Percentiles rank a stretch among this genome's conserved stretches.
These are phyloP conservation scores for Troides oblongomaculatus DNA, from an alignment of 2,888 invertebrate species.

Conservation along the genomic window DNA sequence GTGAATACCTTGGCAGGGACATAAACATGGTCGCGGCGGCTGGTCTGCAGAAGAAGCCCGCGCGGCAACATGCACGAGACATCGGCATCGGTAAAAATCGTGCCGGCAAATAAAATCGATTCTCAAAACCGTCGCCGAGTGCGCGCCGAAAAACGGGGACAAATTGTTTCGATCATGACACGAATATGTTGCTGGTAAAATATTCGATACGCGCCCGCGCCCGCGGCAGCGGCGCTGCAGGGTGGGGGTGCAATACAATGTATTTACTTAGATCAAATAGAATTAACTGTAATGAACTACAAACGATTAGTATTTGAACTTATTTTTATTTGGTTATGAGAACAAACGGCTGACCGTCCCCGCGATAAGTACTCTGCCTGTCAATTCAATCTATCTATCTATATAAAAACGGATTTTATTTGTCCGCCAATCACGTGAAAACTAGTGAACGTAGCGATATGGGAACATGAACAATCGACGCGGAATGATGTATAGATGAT, in stretches of 20 bases:
- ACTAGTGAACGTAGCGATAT: no score
- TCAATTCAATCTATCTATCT: no score
- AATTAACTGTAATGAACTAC: no score
- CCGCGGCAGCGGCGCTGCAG: slow-evolving; percentile 33
- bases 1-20: background rate
- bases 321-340: no score
- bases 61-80: slow-evolving; percentile 19
- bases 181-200: slow-evolving; percentile 39
- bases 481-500: no score
- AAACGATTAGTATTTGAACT: no score
- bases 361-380: no score
- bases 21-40: background rate
- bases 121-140: slow-evolving; percentile 45
- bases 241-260: background rate
- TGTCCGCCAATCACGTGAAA: no score
- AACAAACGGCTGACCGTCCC: no score
- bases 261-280: no score
- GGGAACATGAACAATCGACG: no score
- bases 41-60: slow-evolving; percentile 20
- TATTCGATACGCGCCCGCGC: slow-evolving; percentile 35
- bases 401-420: no score
- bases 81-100: slow-evolving; percentile 23
- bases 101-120: slow-evolving; percentile 36
- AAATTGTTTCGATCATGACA: slow-evolving; percentile 43
- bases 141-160: slow-evolving; percentile 47